Percentiles rank a stretch among this genome's conserved stretches.
Conservation (phyloP, 23 tunicate species). For the Clavelina lepadiformis region DNA sequence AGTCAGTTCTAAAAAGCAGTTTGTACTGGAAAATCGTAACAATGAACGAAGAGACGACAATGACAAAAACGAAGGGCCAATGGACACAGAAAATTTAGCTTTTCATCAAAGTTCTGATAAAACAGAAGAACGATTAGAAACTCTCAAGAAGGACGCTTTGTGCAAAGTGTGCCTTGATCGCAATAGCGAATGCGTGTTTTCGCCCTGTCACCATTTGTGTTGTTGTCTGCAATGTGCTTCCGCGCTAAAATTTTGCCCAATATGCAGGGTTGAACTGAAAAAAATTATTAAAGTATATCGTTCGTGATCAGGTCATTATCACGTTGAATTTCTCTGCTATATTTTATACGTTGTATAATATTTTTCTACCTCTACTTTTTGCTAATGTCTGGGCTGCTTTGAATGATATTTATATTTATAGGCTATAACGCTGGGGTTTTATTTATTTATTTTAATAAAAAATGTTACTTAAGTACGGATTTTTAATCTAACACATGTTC, state of each 20-base stretch:
- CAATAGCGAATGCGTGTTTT: slow-evolving; percentile 44
- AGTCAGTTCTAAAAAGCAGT: background rate
- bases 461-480: no score
- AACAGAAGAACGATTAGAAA: background rate
- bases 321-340: no score
- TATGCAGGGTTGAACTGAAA: slow-evolving; percentile 53
- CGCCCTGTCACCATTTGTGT: slow-evolving; percentile 61
- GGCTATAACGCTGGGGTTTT: no score
- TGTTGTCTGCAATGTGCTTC: slow-evolving; percentile 59
- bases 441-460: no score
- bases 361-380: no score
- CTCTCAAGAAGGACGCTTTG: slow-evolving; percentile 31
- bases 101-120: background rate
- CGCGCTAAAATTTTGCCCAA: slow-evolving; percentile 56
- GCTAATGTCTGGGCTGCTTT: no score
- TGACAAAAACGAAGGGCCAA: background rate
- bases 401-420: no score
- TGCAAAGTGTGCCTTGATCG: slow-evolving; percentile 72
- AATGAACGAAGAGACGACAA: background rate
- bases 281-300: slow-evolving; percentile 54
- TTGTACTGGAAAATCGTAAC: no score
- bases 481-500: no score
- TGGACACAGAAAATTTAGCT: background rate
- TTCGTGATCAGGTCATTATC: no score
- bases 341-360: no score